These are phyloP conservation scores for Nicator chloris DNA, from an alignment of 2,113 vertebrate species.

Conservation along the genomic window DNA sequence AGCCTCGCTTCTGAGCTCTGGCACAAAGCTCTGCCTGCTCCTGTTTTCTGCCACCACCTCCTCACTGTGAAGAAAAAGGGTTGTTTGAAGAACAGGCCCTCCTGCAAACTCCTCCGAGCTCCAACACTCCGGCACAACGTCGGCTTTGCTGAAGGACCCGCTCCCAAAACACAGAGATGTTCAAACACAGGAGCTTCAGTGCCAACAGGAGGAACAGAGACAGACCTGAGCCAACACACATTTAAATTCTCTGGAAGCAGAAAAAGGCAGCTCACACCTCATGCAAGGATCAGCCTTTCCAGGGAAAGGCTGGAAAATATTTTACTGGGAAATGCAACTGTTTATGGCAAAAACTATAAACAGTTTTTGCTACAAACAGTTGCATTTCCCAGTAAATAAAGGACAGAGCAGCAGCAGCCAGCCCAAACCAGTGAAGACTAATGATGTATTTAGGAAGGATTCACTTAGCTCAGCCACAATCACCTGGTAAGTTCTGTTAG, in stretches of 20 bases:
- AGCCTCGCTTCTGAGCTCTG: not conserved
- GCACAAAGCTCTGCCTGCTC: not conserved
- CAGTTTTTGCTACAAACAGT: not conserved
- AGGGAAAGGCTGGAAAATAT: too few relatives aligned
- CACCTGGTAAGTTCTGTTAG: not conserved
- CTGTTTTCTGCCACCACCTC: not conserved
- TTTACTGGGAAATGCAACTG: too few relatives aligned
- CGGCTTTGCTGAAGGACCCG: not conserved
- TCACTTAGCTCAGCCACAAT: not conserved
- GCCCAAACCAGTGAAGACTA: not conserved
- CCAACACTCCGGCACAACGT: fast-evolving
- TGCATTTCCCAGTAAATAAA: not conserved
- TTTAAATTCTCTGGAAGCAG: not conserved
- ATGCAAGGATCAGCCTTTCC: not conserved
- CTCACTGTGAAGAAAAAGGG: fast-evolving
- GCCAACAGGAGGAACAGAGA: not conserved
- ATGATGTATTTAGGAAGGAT: not conserved
- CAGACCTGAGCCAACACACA: not conserved
- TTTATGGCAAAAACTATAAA: too few relatives aligned
- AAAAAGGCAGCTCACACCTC: not conserved
- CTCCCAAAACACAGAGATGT: not conserved
- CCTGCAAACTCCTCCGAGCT: not conserved
- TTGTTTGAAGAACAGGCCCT: not conserved
- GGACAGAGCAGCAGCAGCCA: not conserved
- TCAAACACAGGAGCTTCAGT: not conserved